Base-by-base conservation (phyloP, 2,797 vertebrate species). In the Platyrinchus mystaceus region DNA sequence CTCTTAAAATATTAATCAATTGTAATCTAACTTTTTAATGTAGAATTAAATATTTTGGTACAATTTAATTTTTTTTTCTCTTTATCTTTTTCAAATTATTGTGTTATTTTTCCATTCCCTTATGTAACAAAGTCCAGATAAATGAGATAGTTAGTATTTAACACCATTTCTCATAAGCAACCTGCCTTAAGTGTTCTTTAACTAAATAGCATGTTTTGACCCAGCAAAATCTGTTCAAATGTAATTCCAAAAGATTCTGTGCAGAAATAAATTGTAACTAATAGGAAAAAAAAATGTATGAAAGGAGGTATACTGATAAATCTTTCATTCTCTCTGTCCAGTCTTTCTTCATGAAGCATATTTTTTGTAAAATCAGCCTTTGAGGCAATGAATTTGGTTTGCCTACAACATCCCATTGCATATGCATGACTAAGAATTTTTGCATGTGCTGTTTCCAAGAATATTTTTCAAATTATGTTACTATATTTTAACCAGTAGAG, bases 61-160 rank as follows among this genome's bases (percentile, higher is more conserved):
- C 0, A 0, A 19, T 59, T 46, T 30, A 2, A 2, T 26, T 8
- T 49, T 64, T 49, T 64, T 49, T n/a, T 17, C 14, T 76, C 12
- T 39, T 50, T 47, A 28, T 41, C 7, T 44, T 21, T 71, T 82
- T 64, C 6, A 69, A 82, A 44, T 74, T 46, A 43, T 12, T 32
- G 1, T 24, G 8, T 39, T 83, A 36, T 49, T 22, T 5, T 84
- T 53, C 47, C 5, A 18, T 83, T 79, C 37, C 8, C 7, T 55
- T 74, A 32, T 41, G 6, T 60, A 76, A 60, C 28, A 34, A 26
- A 60, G 16, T 76, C 26, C 7, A 7, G 14, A 49, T 41, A 87
- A 82, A 44, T 44, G 53, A 52, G 10, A 46, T 10, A 9, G 4
- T 14, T 66, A 41, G 3, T n/a, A 90, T 78, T 71, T n/a, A 62